Conservation (phyloP, 2,888 invertebrate species). For the Eristalis tenax region DNA sequence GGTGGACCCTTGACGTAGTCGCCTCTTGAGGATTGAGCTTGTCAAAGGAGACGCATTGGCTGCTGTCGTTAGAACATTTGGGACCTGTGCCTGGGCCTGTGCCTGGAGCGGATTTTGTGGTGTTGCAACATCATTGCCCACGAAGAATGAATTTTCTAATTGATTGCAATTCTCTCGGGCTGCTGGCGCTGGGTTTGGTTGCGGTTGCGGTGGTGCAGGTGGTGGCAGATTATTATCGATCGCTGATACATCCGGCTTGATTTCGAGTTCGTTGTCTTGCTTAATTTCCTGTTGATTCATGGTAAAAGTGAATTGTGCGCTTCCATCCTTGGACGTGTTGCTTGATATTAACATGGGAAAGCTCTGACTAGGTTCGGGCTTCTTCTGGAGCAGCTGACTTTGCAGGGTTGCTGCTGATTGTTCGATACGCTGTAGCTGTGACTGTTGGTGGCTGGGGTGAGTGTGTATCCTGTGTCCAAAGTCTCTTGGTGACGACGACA, state of each 20-base stretch:
- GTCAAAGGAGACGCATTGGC: conserved; percentile 80
- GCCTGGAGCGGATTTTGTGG: conserved; percentile 5
- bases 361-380: conserved; percentile 35
- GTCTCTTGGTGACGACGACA: conserved; percentile 92
- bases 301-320: conserved; percentile 84
- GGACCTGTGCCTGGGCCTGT: neutral
- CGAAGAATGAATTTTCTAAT: conserved; percentile 32
- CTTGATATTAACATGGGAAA: conserved; percentile 52
- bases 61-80: conserved; percentile 57
- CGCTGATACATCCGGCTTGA: conserved; percentile 28
- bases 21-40: conserved; percentile 79
- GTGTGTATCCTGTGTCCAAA: conserved; percentile 82
- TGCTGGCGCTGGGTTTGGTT: conserved; percentile 80
- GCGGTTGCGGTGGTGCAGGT: conserved; percentile 73
- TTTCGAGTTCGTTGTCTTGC: conserved; percentile 60
- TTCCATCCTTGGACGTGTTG: conserved; percentile 87
- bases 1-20: conserved; percentile 75
- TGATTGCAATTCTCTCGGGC: neutral
- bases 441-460: conserved; percentile 75
- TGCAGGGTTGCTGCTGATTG: conserved; percentile 39
- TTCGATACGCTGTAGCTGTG: conserved; percentile 59
- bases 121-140: conserved; percentile 10
- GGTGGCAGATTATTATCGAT: conserved; percentile 26
- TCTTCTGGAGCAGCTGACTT: conserved; percentile 32
- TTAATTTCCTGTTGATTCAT: conserved; percentile 57